Evolutionary conservation across 2,888 invertebrate genomes (phyloP), one percentile per base, ranked within the genome.

Genomic region (Danaus chrysippus): DNA sequence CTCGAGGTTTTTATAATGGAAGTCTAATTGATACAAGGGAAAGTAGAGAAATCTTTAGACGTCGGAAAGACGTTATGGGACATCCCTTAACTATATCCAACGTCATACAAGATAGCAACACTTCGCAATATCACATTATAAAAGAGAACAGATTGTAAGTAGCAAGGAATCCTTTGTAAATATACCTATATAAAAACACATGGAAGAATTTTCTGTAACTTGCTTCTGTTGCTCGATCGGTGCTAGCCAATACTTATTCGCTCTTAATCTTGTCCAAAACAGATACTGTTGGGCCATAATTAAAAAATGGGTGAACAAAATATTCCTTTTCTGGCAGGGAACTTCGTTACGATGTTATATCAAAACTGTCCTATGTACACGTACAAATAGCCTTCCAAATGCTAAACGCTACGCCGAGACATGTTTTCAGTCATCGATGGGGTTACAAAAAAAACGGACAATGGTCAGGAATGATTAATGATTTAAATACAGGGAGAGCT

Each of bases 391-490:
- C 77, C 0, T 79, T 86, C 10, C 72, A 79, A 44, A 84, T 87
- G 83, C 66, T 89, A 23, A 89, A 89, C 56, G 86, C 86, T 0
- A 87, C 87, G 0, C 82, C 83, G 0, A 72, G 64, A 1, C 75
- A 81, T 58, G 76, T 80, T n/a, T 86, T 84, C 71, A 79, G 77
- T 62, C 74, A 81, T 60, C 76, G 84, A 10, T 87, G 77, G 71
- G 88, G 88, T 0, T 87, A 78, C 71, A 78, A 80, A 42, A 74
- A 76, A 0, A 70, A 83, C n/a, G 87, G 86, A 0, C 68, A 71
- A 12, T 87, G 87, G 87, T 82, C 81, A 0, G 88, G 88, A 0
- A 81, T 86, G 80, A 82, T 88, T 8, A 68, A 79, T 34, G 85
- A 87, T 53, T 46, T 88, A 11, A 54, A 75, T 6, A 73, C 75